Evolutionary conservation across 2,888 invertebrate genomes (phyloP), one percentile per base, ranked within the genome.

Genomic region (Megastigmus dorsalis): DNA sequence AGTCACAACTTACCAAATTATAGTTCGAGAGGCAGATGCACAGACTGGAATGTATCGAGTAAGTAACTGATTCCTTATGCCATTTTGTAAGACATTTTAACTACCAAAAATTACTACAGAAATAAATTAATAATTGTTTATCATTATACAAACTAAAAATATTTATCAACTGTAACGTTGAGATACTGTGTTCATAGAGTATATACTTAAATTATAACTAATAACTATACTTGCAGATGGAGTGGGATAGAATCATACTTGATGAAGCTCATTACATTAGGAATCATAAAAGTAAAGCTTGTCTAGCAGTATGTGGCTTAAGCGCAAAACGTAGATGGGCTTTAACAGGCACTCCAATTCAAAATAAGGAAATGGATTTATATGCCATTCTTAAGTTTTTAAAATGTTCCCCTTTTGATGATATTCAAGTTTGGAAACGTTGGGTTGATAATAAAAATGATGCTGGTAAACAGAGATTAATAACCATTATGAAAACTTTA

Each of bases 251-350:
- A 60, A 91, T 97, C 2, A 93, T 98, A 75, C 89, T 99, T 23
- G 98, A 99, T 89, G 98, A 99, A 89, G 98, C 95, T 0, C 98
- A 99, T 88, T 91, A 92, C 45, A 94, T 98, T 7, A 93, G 97
- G 80, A 98, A 98, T 89, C 92, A 94, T 85, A 96, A 96, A 88
- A 92, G 94, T 7, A 90, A 92, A 78, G 93, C 93, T 0, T 93
- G 95, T 0, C 85, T 90, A 75, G 94, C 95, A 0, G 94, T 93
- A 6, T 94, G 93, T 84, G 88, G 89, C 1, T 87, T 97, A 54
- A 80, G 86, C 0, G 92, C 92, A 0, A 50, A 52, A 0, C 5
- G 90, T 88, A 92, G 96, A 10, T 97, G 96, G 96, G 94, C 93
- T 0, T 90, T 98, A 20, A 97, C 98, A 0, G 98, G 98, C 28